These are phyloP conservation scores for Sycophaga agraensis DNA, from an alignment of 1,140 invertebrate genomes.

Conservation along the genomic window DNA sequence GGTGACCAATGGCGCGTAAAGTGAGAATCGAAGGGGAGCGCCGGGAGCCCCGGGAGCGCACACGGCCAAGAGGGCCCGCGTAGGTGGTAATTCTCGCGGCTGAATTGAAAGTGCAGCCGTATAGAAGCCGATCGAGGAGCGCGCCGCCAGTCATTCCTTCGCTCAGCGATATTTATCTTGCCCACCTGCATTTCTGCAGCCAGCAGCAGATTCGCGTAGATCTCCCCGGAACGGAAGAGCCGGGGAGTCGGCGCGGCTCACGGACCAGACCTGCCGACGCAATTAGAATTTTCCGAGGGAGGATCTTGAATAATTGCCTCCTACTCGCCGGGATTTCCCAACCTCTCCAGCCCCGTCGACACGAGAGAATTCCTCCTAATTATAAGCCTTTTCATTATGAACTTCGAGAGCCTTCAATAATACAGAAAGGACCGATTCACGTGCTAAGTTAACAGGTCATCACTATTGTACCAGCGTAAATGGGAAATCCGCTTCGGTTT, in stretches of 20 bases:
- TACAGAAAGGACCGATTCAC: background rate
- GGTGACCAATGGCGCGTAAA: conserved; percentile 52
- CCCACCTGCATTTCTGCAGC: conserved; percentile 23
- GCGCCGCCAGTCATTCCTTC: background rate
- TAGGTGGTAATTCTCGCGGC: conserved; percentile 35
- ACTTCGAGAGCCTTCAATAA: conserved; percentile 13
- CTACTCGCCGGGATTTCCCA: conserved; percentile 12
- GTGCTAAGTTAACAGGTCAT: background rate
- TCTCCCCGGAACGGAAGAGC: background rate
- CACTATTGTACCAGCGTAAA: background rate
- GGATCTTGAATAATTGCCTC: conserved; percentile 25
- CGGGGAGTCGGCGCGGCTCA: too few relatives aligned
- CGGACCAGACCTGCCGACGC: conserved; percentile 16
- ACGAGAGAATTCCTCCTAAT: conserved; percentile 1
- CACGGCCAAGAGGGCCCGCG: too few relatives aligned
- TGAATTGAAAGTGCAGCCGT: conserved; percentile 30
- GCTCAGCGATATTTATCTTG: conserved; percentile 34
- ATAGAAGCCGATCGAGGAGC: background rate
- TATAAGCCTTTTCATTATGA: background rate
- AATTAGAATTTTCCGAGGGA: conserved; percentile 23
- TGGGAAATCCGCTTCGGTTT: background rate
- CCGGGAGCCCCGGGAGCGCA: too few relatives aligned
- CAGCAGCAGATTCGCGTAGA: conserved; percentile 16
- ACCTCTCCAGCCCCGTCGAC: background rate
- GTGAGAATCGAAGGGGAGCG: conserved; percentile 33